A percentile compares a stretch with the other conserved stretches of the same genome.
phyloP scores from a whole-genome alignment of 2,113 vertebrate genomes.

The Podocnemis expansa region DNA sequence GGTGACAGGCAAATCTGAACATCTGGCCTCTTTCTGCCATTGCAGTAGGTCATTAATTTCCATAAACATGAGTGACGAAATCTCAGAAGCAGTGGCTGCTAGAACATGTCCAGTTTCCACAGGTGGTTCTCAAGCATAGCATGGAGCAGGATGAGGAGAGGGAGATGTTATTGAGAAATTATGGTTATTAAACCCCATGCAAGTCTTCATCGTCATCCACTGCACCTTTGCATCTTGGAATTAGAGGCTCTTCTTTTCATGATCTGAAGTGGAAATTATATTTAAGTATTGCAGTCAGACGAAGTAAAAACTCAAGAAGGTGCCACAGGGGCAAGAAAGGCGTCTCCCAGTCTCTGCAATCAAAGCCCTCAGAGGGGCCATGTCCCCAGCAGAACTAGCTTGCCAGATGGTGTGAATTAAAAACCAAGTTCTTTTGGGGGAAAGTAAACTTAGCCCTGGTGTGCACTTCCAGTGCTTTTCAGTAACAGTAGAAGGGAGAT shows the following conservation, averaged over 20 bases:
- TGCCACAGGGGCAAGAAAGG: neutral
- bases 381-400: neutral
- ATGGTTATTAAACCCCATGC: neutral
- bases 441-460: neutral
- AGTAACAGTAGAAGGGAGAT: too few species aligned
- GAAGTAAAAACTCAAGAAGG: neutral
- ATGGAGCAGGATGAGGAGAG: neutral
- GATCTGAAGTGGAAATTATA: neutral
- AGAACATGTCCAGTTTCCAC: too few species aligned
- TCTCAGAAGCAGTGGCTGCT: too few species aligned
- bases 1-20: too few species aligned
- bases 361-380: neutral
- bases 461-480: too few species aligned
- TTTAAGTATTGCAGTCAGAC: neutral
- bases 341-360: neutral
- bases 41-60: neutral
- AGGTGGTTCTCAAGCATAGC: neutral
- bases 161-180: neutral
- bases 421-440: neutral
- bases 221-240: neutral
- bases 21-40: neutral
- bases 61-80: fast-evolving
- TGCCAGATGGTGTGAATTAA: neutral
- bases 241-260: neutral
- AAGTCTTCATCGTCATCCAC: too few species aligned